Percentiles rank a stretch among this genome's conserved stretches.
Conservation (phyloP, 2,888 invertebrate species). For the Oxycera nigricornis region DNA sequence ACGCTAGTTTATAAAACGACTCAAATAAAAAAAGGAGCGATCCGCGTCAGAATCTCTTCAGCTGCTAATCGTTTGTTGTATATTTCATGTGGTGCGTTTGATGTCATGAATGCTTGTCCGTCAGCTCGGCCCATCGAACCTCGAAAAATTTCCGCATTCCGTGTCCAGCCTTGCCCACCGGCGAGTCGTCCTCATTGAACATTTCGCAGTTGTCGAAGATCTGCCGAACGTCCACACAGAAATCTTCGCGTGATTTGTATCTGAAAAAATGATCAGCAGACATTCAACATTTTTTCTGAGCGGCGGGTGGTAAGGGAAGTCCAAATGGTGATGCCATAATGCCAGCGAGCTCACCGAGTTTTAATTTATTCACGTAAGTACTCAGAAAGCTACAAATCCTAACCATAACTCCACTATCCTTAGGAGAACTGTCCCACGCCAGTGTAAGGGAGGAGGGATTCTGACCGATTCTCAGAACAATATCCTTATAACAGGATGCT, state of each 20-base stretch:
- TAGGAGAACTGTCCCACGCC: no score
- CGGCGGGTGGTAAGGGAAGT: no score
- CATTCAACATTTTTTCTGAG: not conserved
- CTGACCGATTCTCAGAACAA: no score
- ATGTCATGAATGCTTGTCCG: constrained; percentile 63
- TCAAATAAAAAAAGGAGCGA: not conserved
- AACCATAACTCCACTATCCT: no score
- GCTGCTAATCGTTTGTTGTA: constrained; percentile 49
- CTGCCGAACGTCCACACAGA: constrained; percentile 88
- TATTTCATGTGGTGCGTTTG: constrained; percentile 54
- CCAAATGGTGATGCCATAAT: no score
- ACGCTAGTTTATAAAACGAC: no score
- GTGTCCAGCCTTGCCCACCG: constrained; percentile 96
- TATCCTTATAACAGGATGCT: no score
- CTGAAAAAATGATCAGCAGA: constrained; percentile 63
- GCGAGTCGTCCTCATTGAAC: constrained; percentile 98
- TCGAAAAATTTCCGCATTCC: constrained; percentile 93
- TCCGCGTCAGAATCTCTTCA: not conserved
- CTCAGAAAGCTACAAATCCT: no score
- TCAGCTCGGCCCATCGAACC: constrained; percentile 81
- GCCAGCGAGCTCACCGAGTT: no score
- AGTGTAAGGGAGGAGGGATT: no score
- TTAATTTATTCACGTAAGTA: no score
- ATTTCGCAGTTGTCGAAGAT: constrained; percentile 98
- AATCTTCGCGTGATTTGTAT: constrained; percentile 92